Evolutionary conservation across 2,888 invertebrate genomes (phyloP), one percentile per base, ranked within the genome.

Genomic region (Ormyrus nitidulus): DNA sequence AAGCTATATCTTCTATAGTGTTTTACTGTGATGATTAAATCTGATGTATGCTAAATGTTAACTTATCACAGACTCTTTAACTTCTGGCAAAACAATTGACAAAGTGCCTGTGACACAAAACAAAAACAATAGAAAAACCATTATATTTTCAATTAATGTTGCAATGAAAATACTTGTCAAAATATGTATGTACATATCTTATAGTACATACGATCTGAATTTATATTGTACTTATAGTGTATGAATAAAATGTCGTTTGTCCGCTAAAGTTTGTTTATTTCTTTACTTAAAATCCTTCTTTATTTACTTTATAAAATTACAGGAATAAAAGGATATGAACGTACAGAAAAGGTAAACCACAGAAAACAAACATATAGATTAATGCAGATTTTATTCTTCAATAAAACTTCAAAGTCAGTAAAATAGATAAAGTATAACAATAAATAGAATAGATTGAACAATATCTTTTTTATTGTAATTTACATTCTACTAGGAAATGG

Each of bases 71-170:
- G 83, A 85, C 84, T 84, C 84, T 84, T 68, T 61, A 78, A 83
- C 84, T 84, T 83, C 83, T 84, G 82, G 85, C 84, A 84, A 85
- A 85, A 87, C 85, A 77, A 79, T 71, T 82, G 74, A 82, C 48
- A 83, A 89, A 89, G 89, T 89, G 89, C 89, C 89, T 89, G 88
- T 87, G 85, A 87, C 83, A 87, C 83, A 85, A 77, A 84, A 83
- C 81, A 70, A 77, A 77, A 84, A 82, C n/a, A 75, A 80, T 79
- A 64, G 68, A 69, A 83, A 66, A 83, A 84, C 81, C 80, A 83
- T 85, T 85, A 88, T 88, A 88, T 88, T 89, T 88, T 88, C 85
- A 86, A 86, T 86, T 84, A 85, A 85, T 81, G 84, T 87, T 86
- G 84, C 86, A 87, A 86, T 87, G 86, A 86, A 86, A 84, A 85